Percentiles rank a stretch among this genome's conserved stretches.
Evolutionary conservation across 2,797 vertebrate genomes (phyloP).

Genomic region (Borostomias antarcticus): DNA sequence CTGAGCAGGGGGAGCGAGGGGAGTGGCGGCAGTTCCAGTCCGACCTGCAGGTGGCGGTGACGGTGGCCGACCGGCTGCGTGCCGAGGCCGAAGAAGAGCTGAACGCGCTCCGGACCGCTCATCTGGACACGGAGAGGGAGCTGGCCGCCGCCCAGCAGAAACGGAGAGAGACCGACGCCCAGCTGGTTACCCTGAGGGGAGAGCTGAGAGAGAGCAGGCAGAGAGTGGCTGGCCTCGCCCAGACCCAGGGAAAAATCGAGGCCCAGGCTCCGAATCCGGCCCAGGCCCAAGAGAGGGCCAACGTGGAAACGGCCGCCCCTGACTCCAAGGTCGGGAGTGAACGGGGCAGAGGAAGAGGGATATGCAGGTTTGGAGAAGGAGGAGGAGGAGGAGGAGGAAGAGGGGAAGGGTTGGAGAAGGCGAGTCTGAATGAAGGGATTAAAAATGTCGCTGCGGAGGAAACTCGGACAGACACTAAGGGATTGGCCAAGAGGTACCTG

Average conservation of each 20-base stretch:
- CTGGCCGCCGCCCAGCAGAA: conserved; percentile 63
- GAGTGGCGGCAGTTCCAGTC: conserved; percentile 84
- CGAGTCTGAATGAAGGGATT: conserved; percentile 33
- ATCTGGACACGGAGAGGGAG: conserved; percentile 65
- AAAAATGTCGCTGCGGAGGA: conserved; percentile 47
- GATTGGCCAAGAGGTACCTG: conserved; percentile 61
- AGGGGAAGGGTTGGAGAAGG: conserved; percentile 39
- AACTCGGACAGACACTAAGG: conserved; percentile 42
- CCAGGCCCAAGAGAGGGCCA: background rate
- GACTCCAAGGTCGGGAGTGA: conserved; percentile 44
- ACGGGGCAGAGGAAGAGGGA: conserved; percentile 47
- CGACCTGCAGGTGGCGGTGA: conserved; percentile 82
- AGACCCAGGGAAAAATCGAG: conserved; percentile 29
- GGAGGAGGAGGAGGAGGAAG: conserved; percentile 4
- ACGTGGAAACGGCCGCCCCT: conserved; percentile 19
- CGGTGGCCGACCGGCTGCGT: conserved; percentile 78
- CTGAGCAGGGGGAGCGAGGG: conserved; percentile 70
- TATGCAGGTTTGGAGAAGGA: conserved; percentile 30
- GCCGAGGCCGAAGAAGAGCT: conserved; percentile 78
- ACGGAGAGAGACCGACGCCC: conserved; percentile 66
- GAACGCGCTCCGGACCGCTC: conserved; percentile 44
- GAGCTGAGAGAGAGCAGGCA: conserved; percentile 69
- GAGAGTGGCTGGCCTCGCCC: conserved; percentile 44
- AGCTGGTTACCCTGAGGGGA: conserved; percentile 62
- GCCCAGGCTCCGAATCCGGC: conserved; percentile 27